These are phyloP conservation scores for Microcebus tavaratra DNA, from an alignment of 2,113 vertebrate species.

Conservation along the genomic window DNA sequence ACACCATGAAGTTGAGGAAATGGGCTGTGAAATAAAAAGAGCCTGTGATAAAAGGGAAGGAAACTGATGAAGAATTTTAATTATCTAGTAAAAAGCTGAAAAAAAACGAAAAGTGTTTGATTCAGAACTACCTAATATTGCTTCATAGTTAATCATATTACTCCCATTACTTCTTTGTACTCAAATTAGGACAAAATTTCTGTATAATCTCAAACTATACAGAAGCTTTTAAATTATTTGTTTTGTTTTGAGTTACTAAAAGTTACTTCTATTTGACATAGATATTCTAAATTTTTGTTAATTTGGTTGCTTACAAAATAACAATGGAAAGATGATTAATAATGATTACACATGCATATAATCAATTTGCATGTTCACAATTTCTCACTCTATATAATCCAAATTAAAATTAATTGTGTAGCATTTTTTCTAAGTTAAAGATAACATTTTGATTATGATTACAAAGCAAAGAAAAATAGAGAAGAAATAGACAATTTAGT, in stretches of 20 bases:
- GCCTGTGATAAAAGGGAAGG: slow-evolving; percentile 34
- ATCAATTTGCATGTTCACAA: background rate
- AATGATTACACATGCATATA: background rate
- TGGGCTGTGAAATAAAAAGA: slow-evolving; percentile 62
- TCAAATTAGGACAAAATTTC: background rate
- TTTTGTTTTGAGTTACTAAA: background rate
- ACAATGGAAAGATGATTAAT: background rate
- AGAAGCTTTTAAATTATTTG: background rate
- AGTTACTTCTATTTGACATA: background rate
- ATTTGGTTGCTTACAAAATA: background rate
- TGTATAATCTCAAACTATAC: background rate
- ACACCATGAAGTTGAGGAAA: slow-evolving; percentile 62
- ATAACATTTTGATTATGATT: background rate
- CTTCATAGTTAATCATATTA: background rate
- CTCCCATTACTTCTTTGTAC: background rate
- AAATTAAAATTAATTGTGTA: background rate
- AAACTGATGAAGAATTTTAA: slow-evolving; percentile 54
- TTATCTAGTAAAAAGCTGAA: slow-evolving; percentile 7
- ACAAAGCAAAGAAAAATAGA: background rate
- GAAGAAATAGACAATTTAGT: background rate
- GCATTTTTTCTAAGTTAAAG: background rate
- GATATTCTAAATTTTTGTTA: background rate
- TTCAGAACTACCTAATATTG: background rate
- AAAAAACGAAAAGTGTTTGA: background rate
- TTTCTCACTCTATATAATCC: background rate